phyloP scores from a whole-genome alignment of 1,140 invertebrate species.

The Drosophila azteca region DNA sequence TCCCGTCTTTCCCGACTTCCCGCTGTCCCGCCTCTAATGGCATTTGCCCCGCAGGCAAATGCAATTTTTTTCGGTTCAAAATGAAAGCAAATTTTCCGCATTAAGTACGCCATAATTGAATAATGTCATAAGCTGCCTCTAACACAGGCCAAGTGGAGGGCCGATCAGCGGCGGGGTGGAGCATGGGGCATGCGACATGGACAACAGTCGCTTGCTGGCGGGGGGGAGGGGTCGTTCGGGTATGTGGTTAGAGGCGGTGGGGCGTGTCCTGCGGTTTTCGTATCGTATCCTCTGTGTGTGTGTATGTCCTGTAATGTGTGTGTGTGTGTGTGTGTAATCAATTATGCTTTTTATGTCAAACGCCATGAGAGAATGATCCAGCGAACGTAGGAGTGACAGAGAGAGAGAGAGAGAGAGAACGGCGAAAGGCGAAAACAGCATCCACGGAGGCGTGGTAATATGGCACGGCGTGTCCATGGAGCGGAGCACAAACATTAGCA shows the following conservation, averaged over 20 bases:
- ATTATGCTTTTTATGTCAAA: slow-evolving; percentile 76
- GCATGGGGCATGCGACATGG: neutral
- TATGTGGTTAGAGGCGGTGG: slow-evolving; percentile 2
- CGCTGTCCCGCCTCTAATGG: slow-evolving; percentile 36
- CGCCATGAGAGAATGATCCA: slow-evolving; percentile 40
- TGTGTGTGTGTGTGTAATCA: slow-evolving; percentile 58
- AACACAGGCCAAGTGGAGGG: slow-evolving; percentile 18
- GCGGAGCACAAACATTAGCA: slow-evolving; percentile 30
- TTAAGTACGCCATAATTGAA: slow-evolving; percentile 76
- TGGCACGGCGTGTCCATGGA: neutral
- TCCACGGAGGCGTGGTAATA: slow-evolving; percentile 11
- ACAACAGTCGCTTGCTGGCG: neutral
- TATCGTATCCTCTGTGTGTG: neutral
- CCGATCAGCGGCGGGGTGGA: too few species aligned
- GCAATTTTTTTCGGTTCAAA: slow-evolving; percentile 55
- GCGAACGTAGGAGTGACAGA: slow-evolving; percentile 11
- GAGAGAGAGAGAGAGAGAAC: neutral
- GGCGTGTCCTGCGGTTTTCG: slow-evolving; percentile 12
- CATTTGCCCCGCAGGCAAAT: slow-evolving; percentile 67
- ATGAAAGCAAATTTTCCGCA: slow-evolving; percentile 69
- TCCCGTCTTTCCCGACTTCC: too few species aligned
- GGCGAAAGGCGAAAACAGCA: neutral
- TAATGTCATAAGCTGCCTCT: slow-evolving; percentile 62
- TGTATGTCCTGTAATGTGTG: slow-evolving; percentile 10
- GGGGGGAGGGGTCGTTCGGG: too few species aligned